phyloP scores from a whole-genome alignment of 2,113 vertebrate species.

The Turdus rufiventris region DNA sequence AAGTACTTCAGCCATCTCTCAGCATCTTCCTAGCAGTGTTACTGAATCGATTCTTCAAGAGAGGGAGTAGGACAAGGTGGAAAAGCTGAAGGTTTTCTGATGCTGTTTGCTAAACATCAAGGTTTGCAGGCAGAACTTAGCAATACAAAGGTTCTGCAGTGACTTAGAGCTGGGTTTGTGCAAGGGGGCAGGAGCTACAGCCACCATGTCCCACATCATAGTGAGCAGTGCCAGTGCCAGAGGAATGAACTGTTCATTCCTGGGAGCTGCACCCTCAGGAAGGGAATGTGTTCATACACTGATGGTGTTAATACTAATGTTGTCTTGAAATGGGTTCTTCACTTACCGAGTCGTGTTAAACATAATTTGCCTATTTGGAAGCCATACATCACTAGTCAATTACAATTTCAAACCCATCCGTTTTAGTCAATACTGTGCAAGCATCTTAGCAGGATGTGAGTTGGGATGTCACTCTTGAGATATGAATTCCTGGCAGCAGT shows the following conservation, averaged over 20 bases:
- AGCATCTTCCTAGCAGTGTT: background rate
- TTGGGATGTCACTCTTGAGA: background rate
- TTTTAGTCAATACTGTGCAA: background rate
- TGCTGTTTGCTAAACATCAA: background rate
- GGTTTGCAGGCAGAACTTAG: background rate
- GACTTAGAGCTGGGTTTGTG: background rate
- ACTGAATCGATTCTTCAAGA: background rate
- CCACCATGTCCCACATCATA: accelerated
- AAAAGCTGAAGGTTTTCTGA: background rate
- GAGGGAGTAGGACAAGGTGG: background rate
- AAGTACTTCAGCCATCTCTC: background rate
- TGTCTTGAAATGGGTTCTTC: background rate
- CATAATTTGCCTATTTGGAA: background rate
- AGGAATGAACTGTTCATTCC: background rate
- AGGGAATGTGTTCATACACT: background rate
- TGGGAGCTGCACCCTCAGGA: background rate
- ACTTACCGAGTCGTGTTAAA: background rate
- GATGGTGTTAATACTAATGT: background rate
- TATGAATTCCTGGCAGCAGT: background rate
- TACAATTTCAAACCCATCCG: background rate
- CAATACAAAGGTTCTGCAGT: background rate
- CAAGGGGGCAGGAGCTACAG: background rate
- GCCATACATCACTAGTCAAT: background rate
- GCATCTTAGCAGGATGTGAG: background rate
- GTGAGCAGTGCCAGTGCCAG: background rate